A percentile compares a stretch with the other conserved stretches of the same genome.
Conservation (phyloP, 2,797 vertebrate genomes). For the Eulemur coronatus region DNA sequence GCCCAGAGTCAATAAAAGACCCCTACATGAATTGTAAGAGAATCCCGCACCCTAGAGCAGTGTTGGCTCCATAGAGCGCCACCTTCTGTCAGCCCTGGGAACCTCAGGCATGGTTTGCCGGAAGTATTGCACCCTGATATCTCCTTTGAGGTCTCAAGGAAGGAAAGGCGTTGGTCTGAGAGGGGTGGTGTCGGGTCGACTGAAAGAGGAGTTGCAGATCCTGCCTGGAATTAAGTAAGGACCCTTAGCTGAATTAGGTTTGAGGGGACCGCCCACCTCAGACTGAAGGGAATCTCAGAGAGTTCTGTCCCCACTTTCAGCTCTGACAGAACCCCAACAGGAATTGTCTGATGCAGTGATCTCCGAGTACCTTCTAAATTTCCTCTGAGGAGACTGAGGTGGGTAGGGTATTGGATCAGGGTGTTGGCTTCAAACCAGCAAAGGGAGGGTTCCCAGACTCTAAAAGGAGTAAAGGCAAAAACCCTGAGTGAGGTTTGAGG, state of each 20-base stretch:
- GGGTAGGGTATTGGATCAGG: neutral
- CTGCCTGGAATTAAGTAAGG: neutral
- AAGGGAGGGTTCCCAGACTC: neutral
- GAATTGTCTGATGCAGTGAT: neutral
- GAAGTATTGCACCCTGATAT: neutral
- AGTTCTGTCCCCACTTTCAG: neutral
- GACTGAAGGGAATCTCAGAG: neutral
- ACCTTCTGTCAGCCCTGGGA: too few relatives aligned
- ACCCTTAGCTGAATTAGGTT: neutral
- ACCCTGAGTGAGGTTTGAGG: neutral
- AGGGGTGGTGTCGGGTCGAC: neutral
- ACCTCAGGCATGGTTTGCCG: accelerated
- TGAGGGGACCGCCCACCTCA: neutral
- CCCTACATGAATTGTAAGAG: neutral
- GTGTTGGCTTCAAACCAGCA: neutral
- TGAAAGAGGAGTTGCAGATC: neutral
- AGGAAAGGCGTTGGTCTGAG: neutral
- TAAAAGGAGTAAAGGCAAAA: neutral
- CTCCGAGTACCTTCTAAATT: neutral
- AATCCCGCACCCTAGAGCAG: neutral
- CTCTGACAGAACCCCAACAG: neutral
- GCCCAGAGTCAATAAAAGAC: neutral
- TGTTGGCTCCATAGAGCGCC: accelerated
- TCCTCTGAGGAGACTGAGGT: too few relatives aligned
- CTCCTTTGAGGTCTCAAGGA: neutral